These are phyloP conservation scores for Choloepus hoffmanni DNA, from an alignment of 2,113 vertebrate species.

Conservation along the genomic window DNA sequence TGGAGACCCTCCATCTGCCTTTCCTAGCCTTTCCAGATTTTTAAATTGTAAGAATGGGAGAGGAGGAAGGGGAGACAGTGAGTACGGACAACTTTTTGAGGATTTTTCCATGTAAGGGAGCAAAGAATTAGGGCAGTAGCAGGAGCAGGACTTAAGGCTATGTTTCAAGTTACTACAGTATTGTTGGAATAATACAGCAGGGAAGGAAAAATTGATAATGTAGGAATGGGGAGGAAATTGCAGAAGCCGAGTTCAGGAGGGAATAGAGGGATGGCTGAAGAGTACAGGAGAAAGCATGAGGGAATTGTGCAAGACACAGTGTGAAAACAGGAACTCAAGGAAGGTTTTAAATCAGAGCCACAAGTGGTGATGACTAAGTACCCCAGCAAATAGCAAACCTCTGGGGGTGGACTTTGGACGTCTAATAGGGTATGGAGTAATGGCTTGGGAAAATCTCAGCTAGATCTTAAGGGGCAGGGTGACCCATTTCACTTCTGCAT, in stretches of 20 bases:
- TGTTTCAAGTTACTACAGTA: background rate
- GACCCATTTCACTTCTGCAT: constrained; percentile 2
- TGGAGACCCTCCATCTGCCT: background rate
- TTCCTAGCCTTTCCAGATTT: background rate
- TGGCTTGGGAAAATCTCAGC: background rate
- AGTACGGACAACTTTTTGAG: background rate
- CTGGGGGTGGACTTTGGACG: background rate
- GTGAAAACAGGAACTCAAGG: background rate
- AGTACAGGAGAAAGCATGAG: background rate
- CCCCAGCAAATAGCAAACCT: background rate
- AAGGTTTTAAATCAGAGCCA: background rate
- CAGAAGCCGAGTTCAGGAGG: background rate
- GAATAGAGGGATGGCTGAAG: background rate
- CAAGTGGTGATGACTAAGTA: background rate
- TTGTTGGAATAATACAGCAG: background rate
- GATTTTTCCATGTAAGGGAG: background rate
- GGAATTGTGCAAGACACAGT: background rate
- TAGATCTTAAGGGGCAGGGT: background rate
- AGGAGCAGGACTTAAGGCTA: background rate
- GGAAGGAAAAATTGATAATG: background rate
- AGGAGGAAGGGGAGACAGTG: background rate
- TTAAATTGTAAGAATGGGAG: background rate
- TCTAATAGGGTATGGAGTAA: background rate
- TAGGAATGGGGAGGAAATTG: background rate
- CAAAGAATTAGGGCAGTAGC: background rate